A percentile compares a stretch with the other conserved stretches of the same genome.
phyloP scores from a whole-genome alignment of 2,888 invertebrate species.

The Lamellibrachia satsuma region DNA sequence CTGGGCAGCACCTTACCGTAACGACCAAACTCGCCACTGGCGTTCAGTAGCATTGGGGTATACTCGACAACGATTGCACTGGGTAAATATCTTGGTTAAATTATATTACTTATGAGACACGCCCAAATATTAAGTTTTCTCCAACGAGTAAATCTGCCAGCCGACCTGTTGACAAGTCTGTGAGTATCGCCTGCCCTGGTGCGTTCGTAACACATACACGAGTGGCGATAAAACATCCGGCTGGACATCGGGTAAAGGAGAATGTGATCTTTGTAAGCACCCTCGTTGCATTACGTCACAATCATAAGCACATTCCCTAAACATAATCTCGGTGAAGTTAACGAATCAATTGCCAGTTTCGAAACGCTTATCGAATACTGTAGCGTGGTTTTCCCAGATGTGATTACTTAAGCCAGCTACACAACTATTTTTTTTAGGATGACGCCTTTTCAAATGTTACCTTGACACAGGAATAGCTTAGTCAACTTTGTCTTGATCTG shows the following conservation, averaged over 20 bases:
- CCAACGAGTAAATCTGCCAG: not conserved
- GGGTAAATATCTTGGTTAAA: not conserved
- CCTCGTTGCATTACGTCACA: not conserved
- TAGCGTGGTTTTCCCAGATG: not conserved
- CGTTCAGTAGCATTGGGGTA: not conserved
- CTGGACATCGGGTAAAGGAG: not conserved
- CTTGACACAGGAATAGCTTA: not conserved
- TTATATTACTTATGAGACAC: not conserved
- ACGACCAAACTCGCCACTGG: not conserved
- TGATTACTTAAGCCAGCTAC: not conserved
- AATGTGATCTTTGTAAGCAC: not conserved
- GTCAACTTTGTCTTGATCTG: not conserved
- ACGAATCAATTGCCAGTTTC: not conserved
- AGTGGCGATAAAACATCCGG: not conserved
- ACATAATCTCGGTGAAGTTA: not conserved
- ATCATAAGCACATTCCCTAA: not conserved
- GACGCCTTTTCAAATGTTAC: not conserved
- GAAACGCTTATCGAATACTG: not conserved
- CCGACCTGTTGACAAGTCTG: too few relatives aligned
- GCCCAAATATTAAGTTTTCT: not conserved
- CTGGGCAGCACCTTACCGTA: too few relatives aligned
- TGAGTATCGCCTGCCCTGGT: too few relatives aligned
- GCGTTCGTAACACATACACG: not conserved
- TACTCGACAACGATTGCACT: not conserved
- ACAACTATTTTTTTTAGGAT: not conserved